Base-by-base conservation (phyloP, 2,797 vertebrate species). In the Microhierax caerulescens region DNA sequence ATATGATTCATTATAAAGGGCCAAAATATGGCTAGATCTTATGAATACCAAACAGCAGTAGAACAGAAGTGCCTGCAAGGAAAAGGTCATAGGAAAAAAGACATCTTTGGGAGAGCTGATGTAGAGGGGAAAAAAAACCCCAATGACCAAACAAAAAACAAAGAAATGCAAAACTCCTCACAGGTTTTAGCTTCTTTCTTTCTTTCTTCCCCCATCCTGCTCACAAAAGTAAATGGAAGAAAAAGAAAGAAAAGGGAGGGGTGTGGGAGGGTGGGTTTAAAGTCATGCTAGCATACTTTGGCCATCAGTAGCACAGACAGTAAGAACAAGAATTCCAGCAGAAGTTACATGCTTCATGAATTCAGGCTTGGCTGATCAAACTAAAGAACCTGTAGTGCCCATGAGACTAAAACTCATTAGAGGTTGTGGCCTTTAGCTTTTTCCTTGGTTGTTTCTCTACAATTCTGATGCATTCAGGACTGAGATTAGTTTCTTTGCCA, bases 151-250 rank as follows among this genome's bases (percentile, higher is more conserved):
- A 23, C 18, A 64, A 64, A 63, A 59, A 14, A 75, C 36, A 48
- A 41, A 37, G 7, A 43, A 65, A 32, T 14, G 3, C 4, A 37
- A 72, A 65, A 4, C 1, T 8, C 10, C 22, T 45, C 23, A 47
- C 5, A 13, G 5, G 5, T 75, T 75, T 70, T 68, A n/a, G 5
- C 10, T 41, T 22, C 8, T 67, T 67, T 47, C 20, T 67, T 67
- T 47, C 20, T 53, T 68, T 43, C 22, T 41, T 41, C 4, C 9
- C 4, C 12, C 12, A 1, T 8, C 2, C 0, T 0, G 4, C 27
- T 68, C 41, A n/a, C 12, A 79, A 69, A 48, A 76, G 6, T 7
- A 56, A 56, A 3, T 28, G 2, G 37, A 24, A 13, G 1, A 25
- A 69, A 48, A 25, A 37, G 72, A 68, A 36, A 43, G 37, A 32